Base-by-base conservation (phyloP, 2,888 invertebrate genomes). In the Fissipunctia ypsillon region DNA sequence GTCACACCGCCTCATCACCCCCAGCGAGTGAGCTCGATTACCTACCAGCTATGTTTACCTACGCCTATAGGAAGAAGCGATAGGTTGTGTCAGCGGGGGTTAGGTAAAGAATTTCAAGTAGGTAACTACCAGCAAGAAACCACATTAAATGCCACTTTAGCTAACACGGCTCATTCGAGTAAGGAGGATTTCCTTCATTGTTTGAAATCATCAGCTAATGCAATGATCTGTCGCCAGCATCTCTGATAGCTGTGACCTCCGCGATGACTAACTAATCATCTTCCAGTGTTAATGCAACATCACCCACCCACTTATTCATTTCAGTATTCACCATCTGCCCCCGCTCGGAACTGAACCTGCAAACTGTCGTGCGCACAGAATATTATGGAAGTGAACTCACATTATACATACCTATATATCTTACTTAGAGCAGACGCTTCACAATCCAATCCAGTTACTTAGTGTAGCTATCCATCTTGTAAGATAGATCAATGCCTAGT, bases 181-280 rank as follows among this genome's bases (percentile, higher is more conserved):
- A 92, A 94, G 79, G 48, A 93, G 94, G 94, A 94, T 91, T 88
- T 94, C 94, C 94, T 92, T 81, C 72, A 89, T 88, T 84, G 78
- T 76, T 57, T 64, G 73, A 80, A 83, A 84, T 81, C 80, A 77
- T 79, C 77, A 73, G 73, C 75, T 84, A 77, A 80, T 77, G 80
- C 69, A 59, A 80, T 83, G 69, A 73, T 66, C 83, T 75, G 78
- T 80, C 75, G 69, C 38, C 76, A 76, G 76, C 73, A 80, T 67
- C 73, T 68, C 59, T 68, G 80, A 72, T 76, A 75, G 69, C 67
- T 66, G 65, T 74, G 84, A 84, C 86, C 87, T 88, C 66, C 74
- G 43, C 69, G 48, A 67, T 78, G 56, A 57, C 80, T 73, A 82
- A 10, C 60, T 60, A 78, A 80, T 78, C 38, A 78, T 73, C 66